phyloP scores from a whole-genome alignment of 2,888 invertebrate genomes.

The Philereme transversata region DNA sequence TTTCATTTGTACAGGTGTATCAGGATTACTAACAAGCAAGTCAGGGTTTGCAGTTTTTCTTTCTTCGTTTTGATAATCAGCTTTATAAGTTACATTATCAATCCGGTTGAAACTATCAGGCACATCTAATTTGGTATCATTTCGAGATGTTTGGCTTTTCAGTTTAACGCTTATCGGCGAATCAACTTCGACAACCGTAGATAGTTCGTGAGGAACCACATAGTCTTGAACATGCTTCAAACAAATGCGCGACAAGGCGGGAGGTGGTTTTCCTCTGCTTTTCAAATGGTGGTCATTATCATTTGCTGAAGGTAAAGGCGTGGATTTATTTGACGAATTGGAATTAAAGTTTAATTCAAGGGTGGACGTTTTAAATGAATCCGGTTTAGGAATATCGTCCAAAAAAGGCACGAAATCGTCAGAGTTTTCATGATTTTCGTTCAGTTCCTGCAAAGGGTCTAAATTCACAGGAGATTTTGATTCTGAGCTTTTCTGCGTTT shows the following conservation, averaged over 20 bases:
- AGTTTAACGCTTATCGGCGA: constrained; percentile 84
- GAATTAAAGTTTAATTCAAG: constrained; percentile 28
- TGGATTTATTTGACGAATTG: constrained; percentile 31
- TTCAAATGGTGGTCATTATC: constrained; percentile 44
- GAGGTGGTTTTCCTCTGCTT: constrained; percentile 66
- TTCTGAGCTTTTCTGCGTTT: constrained; percentile 33
- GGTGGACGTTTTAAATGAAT: constrained; percentile 40
- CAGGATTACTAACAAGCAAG: constrained; percentile 50
- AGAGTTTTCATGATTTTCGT: constrained; percentile 32
- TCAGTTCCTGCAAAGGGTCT: constrained; percentile 26
- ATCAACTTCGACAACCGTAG: constrained; percentile 88
- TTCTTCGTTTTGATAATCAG: constrained; percentile 24
- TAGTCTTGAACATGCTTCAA: constrained; percentile 63
- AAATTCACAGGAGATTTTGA: constrained; percentile 36
- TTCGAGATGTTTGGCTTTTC: constrained; percentile 58
- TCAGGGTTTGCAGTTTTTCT: constrained; percentile 48
- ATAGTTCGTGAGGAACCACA: constrained; percentile 84
- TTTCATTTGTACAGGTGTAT: constrained; percentile 39
- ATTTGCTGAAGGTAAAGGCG: constrained; percentile 34
- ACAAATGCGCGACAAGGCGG: constrained; percentile 68
- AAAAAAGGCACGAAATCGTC: constrained; percentile 57
- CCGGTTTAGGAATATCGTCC: constrained; percentile 66
- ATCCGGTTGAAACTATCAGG: constrained; percentile 40
- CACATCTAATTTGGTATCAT: constrained; percentile 45
- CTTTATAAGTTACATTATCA: constrained; percentile 30